Percentiles rank a stretch among this genome's conserved stretches.
These are phyloP conservation scores for Bucorvus abyssinicus DNA, from an alignment of 2,797 vertebrate species.

Conservation along the genomic window DNA sequence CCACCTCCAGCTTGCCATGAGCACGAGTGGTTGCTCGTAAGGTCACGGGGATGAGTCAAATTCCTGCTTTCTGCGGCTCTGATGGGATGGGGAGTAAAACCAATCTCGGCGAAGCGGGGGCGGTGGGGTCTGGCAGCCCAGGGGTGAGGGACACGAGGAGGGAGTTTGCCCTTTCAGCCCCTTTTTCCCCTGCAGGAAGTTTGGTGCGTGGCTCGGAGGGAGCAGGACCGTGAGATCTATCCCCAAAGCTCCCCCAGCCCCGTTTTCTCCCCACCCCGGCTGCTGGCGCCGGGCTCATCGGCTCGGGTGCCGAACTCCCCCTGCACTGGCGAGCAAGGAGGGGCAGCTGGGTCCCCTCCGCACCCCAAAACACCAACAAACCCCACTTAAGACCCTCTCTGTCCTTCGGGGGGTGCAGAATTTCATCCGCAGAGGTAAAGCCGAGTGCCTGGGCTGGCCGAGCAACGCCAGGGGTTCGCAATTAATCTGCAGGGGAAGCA, in stretches of 20 bases:
- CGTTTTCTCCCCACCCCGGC: background rate
- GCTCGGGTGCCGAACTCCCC: no score
- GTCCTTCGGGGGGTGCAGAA: no score
- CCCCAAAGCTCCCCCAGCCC: background rate
- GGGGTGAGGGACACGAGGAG: rapidly evolving
- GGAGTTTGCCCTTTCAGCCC: background rate
- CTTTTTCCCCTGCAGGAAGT: background rate
- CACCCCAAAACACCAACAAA: background rate
- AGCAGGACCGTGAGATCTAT: background rate
- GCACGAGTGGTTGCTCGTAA: background rate
- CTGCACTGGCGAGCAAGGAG: no score
- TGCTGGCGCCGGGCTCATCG: background rate
- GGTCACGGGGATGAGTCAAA: background rate
- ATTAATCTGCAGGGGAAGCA: background rate
- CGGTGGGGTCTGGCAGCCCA: background rate
- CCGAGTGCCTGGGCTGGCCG: background rate
- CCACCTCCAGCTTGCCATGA: no score
- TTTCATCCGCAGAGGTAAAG: background rate
- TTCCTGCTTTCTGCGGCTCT: background rate
- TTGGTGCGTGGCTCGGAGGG: background rate
- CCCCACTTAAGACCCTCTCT: no score
- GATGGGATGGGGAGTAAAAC: background rate
- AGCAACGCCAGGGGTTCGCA: background rate
- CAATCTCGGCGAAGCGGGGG: background rate
- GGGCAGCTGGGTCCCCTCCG: background rate